Base-by-base conservation (phyloP, 2,113 vertebrate species). In the Pseudorhombus dupliciocellatus region DNA sequence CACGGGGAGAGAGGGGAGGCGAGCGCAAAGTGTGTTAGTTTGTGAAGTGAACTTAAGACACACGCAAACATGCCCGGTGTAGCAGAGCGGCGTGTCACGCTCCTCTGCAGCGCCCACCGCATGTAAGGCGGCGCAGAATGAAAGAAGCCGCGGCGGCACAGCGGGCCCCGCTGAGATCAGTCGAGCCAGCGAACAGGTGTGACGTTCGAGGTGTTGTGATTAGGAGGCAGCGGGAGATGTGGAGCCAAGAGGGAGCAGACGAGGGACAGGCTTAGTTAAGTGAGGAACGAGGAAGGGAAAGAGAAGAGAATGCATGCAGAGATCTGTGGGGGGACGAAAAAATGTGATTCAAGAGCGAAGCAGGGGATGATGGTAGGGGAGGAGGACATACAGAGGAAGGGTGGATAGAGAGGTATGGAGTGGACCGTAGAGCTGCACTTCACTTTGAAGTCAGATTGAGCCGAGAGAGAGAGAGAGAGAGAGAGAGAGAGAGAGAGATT, bases 381-480 rank as follows among this genome's bases (percentile, higher is more conserved):
- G 67, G 74, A 73, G 48, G 70, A 71, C 69, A 28, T 59, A 10
- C 56, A 73, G 56, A 66, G 66, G 69, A 40, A 44, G 60, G 60
- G 70, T 44, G 60, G 55, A 65, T 57, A 56, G 54, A 70, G 57
- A 64, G 51, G 60, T 53, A 64, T 48, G 40, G 31, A 59, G 28
- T 9, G 16, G 44, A 70, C 31, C 50, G 60, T n/a, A 44, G 57
- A 64, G 52, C 48, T 42, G 40, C 21, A 30, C 54, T 73, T 66
- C 42, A 68, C 75, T 87, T 88, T 88, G 74, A 85, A 79, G 73
- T 76, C 58, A 22, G 51, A 69, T 22, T 50, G 44, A 70, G 70
- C 81, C 57, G 66, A 68, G 25, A 26, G 53, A 51, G 31, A 50
- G 46, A 16, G 15, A 18, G 42, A 16, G 53, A 51, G 31, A 50